Percentiles rank a stretch among this genome's conserved stretches.
Evolutionary conservation across 2,888 invertebrate genomes (phyloP).

Genomic region (Lathronympha strigana): DNA sequence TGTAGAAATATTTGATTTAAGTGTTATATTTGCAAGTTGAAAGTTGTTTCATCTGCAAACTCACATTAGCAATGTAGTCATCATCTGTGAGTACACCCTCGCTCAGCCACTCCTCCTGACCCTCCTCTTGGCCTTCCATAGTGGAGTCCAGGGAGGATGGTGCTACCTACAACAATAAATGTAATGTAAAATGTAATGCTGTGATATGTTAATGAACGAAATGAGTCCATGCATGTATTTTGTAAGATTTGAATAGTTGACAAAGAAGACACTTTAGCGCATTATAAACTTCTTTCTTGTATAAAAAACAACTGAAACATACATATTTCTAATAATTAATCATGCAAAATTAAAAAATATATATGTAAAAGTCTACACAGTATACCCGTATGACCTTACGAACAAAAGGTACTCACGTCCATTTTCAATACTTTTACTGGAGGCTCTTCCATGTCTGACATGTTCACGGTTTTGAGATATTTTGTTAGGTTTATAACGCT

Average conservation of each 20-base stretch:
- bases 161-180: constrained; percentile 29
- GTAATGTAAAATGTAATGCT: neutral
- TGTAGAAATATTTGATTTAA: no score
- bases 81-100: constrained; percentile 73
- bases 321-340: neutral
- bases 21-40: no score
- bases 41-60: neutral
- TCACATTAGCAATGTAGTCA: constrained; percentile 52
- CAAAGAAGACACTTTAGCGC: neutral
- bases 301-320: neutral
- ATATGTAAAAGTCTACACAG: neutral
- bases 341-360: neutral
- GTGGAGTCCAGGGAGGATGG: constrained; percentile 37
- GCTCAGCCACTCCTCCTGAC: constrained; percentile 76
- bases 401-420: constrained; percentile 49
- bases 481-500: constrained; percentile 30
- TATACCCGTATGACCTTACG: neutral
- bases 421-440: constrained; percentile 63
- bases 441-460: constrained; percentile 69
- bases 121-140: constrained; percentile 50
- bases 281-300: neutral
- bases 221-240: neutral
- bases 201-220: neutral
- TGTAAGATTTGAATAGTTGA: neutral
- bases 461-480: constrained; percentile 41